Conservation (phyloP, 2,888 invertebrate species). For the Chymomyza amoena region DNA sequence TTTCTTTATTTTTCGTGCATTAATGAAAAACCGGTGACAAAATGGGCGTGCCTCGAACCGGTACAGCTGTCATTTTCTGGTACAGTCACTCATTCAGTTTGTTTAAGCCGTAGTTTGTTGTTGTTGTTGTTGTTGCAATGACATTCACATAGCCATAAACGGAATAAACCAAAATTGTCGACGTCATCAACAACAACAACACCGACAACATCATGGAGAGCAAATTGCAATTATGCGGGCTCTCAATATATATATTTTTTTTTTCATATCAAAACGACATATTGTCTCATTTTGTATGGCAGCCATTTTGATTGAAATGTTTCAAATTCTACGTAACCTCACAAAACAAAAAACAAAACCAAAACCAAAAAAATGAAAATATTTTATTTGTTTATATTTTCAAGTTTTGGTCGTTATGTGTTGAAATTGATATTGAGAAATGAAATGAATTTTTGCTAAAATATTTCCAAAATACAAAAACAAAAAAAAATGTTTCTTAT, state of each 20-base stretch:
- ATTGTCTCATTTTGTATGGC: background rate
- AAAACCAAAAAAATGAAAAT: too few species aligned
- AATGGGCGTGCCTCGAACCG: background rate
- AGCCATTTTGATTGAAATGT: constrained; percentile 7
- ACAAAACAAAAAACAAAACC: background rate
- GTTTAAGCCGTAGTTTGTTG: background rate
- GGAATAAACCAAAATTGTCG: too few species aligned
- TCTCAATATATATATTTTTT: constrained; percentile 1
- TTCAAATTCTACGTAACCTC: constrained; percentile 1
- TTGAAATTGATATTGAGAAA: too few species aligned
- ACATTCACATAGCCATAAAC: too few species aligned
- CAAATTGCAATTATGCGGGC: constrained; percentile 37
- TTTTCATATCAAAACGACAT: background rate
- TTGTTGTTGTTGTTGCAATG: background rate
- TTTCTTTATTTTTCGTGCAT: constrained; percentile 6
- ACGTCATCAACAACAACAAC: constrained; percentile 25
- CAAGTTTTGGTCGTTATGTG: too few species aligned
- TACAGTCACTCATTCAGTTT: background rate
- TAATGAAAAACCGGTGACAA: constrained; percentile 36
- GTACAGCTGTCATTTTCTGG: background rate
- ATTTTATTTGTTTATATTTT: too few species aligned
- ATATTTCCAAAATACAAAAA: too few species aligned
- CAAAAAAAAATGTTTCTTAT: too few species aligned
- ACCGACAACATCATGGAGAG: constrained; percentile 13
- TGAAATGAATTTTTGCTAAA: too few species aligned